A percentile compares a stretch with the other conserved stretches of the same genome.
These are phyloP conservation scores for Pseudochaenichthys georgianus DNA, from an alignment of 2,797 vertebrate species.

Conservation along the genomic window DNA sequence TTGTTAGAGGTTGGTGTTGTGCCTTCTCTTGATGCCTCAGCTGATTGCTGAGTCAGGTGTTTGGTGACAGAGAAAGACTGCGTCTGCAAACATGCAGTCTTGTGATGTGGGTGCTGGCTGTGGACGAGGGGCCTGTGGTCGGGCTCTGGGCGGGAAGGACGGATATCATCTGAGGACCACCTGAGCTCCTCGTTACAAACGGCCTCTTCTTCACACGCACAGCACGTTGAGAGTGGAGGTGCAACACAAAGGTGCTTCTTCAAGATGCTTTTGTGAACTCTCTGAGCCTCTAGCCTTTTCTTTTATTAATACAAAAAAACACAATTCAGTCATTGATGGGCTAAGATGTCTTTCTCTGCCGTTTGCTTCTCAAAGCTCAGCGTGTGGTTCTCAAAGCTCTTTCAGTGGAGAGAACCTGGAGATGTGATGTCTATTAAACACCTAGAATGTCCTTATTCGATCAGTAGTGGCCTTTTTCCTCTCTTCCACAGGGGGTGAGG, in stretches of 20 bases:
- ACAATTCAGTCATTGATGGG: not conserved
- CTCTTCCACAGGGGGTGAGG: not conserved
- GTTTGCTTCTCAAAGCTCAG: constrained; percentile 2
- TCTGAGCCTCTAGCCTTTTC: not conserved
- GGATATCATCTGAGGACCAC: constrained; percentile 64
- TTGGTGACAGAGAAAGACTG: not conserved
- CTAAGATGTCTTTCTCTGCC: constrained; percentile 3
- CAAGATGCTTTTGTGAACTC: constrained; percentile 11
- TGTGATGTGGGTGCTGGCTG: constrained; percentile 60
- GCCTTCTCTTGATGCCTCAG: not conserved
- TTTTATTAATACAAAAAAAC: not conserved
- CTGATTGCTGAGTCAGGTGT: constrained; percentile 48
- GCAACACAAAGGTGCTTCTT: constrained; percentile 18
- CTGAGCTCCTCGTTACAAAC: constrained; percentile 57
- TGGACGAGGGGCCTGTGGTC: constrained; percentile 7
- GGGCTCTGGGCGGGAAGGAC: constrained; percentile 5
- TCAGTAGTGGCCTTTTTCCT: not conserved
- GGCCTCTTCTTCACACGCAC: constrained; percentile 37
- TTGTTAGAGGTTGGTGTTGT: not conserved
- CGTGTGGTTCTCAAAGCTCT: not conserved
- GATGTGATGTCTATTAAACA: constrained; percentile 3
- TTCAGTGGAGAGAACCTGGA: not conserved
- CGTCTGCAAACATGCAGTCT: constrained; percentile 45
- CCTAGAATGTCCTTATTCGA: not conserved
- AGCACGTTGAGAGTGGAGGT: constrained; percentile 15